Percentiles rank a stretch among this genome's conserved stretches.
Conservation (phyloP, 1,140 invertebrate genomes). For the Dufourea novaeangliae region DNA sequence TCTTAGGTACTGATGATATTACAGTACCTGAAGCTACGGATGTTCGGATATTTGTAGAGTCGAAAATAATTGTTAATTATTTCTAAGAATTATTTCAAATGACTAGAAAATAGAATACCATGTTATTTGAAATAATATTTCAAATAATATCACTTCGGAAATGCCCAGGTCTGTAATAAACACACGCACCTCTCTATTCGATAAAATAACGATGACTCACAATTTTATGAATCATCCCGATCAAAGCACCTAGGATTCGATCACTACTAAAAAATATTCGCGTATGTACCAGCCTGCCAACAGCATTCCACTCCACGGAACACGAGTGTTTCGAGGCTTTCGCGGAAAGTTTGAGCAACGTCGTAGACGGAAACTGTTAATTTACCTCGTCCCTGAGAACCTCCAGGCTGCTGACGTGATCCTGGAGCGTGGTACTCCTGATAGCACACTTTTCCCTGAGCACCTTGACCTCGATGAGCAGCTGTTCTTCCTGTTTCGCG, state of each 20-base stretch:
- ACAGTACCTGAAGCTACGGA: too few relatives aligned
- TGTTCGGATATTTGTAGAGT: too few relatives aligned
- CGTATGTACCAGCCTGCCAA: neutral
- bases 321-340: neutral
- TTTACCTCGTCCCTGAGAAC: constrained; percentile 92
- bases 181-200: too few relatives aligned
- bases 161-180: too few relatives aligned
- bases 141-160: too few relatives aligned
- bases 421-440: constrained; percentile 87
- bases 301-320: neutral
- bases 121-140: too few relatives aligned
- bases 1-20: too few relatives aligned
- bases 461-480: constrained; percentile 89
- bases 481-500: constrained; percentile 89
- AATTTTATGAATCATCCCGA: neutral
- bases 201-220: neutral
- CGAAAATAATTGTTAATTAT: too few relatives aligned
- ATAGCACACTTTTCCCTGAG: constrained; percentile 92
- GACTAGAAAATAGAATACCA: too few relatives aligned
- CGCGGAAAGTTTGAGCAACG: neutral
- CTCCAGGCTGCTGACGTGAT: constrained; percentile 94
- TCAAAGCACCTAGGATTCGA: neutral
- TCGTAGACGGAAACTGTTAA: neutral
- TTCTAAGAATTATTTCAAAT: too few relatives aligned
- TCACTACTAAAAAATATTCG: neutral